These are phyloP conservation scores for Phyllotreta cruciferae DNA, from an alignment of 2,888 invertebrate genomes.

Conservation along the genomic window DNA sequence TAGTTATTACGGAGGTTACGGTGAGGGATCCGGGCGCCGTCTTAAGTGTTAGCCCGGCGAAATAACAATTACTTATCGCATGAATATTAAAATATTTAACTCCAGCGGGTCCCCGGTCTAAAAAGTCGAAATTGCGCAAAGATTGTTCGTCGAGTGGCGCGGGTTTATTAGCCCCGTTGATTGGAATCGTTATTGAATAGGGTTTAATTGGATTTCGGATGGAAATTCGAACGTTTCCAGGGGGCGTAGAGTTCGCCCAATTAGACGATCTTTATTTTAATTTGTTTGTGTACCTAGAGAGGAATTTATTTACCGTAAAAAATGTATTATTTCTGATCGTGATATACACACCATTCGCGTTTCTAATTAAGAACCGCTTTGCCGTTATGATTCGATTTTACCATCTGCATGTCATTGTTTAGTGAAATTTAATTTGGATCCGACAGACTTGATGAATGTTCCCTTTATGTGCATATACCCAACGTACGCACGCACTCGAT, in stretches of 20 bases:
- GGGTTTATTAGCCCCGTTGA: conserved; percentile 6
- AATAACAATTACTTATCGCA: conserved; percentile 43
- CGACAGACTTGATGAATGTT: conserved; percentile 24
- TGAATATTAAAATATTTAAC: conserved; percentile 47
- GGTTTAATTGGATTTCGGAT: too few relatives aligned
- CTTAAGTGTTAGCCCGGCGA: conserved; percentile 42
- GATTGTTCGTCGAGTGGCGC: conserved; percentile 31
- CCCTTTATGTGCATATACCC: conserved; percentile 17
- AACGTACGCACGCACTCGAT: conserved; percentile 26
- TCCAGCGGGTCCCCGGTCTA: conserved; percentile 38
- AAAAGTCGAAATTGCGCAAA: conserved; percentile 45
- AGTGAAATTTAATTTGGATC: conserved; percentile 39
- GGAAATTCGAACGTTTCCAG: too few relatives aligned
- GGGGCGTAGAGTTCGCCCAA: too few relatives aligned
- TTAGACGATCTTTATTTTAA: too few relatives aligned
- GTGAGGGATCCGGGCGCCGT: conserved; percentile 46
- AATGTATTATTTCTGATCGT: too few relatives aligned
- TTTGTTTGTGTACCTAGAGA: too few relatives aligned
- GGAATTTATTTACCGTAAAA: too few relatives aligned
- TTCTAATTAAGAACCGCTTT: conserved; percentile 40
- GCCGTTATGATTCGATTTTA: conserved; percentile 36
- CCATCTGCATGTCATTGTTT: conserved; percentile 36
- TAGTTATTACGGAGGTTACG: conserved; percentile 55
- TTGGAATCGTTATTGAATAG: conserved; percentile 6
- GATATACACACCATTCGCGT: too few relatives aligned